A percentile compares a stretch with the other conserved stretches of the same genome.
Evolutionary conservation across 2,888 invertebrate genomes (phyloP).

Genomic region (Criorhina ranunculi): DNA sequence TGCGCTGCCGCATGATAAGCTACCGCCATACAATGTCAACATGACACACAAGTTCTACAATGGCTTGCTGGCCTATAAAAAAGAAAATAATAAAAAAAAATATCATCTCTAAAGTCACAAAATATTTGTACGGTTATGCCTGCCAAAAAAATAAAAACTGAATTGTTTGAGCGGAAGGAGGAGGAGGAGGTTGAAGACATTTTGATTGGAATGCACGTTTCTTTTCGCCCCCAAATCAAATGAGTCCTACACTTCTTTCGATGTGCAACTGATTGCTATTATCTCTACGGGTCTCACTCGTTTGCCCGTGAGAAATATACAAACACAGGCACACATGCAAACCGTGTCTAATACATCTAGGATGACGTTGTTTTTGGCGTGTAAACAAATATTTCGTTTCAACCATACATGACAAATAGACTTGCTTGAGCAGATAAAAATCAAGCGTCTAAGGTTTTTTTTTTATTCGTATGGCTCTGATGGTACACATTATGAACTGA

Average conservation of each 20-base stretch:
- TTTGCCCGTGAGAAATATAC: neutral
- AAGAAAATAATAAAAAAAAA: too few relatives aligned
- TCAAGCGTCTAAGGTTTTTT: neutral
- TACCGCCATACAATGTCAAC: slow-evolving; percentile 30
- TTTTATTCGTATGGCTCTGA: neutral
- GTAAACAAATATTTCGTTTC: neutral
- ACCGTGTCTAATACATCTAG: too few relatives aligned
- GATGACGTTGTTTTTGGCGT: neutral
- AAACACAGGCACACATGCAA: neutral
- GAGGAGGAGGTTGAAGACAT: neutral
- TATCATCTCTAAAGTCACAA: too few relatives aligned
- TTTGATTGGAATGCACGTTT: neutral
- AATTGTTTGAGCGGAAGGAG: too few relatives aligned
- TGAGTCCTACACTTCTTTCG: neutral
- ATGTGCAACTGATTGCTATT: neutral
- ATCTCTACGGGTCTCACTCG: neutral
- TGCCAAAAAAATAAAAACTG: neutral
- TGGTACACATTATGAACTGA: neutral
- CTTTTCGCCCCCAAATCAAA: neutral
- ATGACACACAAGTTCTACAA: slow-evolving; percentile 18
- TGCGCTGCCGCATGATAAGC: slow-evolving; percentile 33
- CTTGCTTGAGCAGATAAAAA: neutral
- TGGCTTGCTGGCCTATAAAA: too few relatives aligned
- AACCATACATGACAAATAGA: slow-evolving; percentile 10
- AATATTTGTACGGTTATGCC: neutral